Base-by-base conservation (phyloP, 2,113 vertebrate genomes). In the Solea senegalensis region DNA sequence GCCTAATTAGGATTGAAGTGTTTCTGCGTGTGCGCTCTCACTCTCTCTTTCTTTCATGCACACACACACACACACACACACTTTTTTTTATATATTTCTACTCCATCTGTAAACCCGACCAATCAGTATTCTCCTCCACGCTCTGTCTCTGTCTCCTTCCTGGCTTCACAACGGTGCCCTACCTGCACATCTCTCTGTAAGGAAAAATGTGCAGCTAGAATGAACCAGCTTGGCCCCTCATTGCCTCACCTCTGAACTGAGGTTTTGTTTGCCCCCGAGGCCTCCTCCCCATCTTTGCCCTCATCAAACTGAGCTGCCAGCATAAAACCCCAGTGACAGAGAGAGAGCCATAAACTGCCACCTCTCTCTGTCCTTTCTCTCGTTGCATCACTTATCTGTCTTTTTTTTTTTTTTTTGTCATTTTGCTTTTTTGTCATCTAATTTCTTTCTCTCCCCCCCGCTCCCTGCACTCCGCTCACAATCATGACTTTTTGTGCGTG, bases 1-100 rank as follows among this genome's bases (percentile, higher is more conserved):
- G 81, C 39, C 72, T 86, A 86, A 90, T 85, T 87, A 78, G 70
- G 78, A 83, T 51, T 62, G 68, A 86, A 78, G 69, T 79, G 55
- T 83, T 63, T 76, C 14, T 45, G 26, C 0, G 1, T 72, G 70
- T 55, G 15, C 1, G 15, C 69, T 39, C 58, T 15, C 0, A 16
- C n/a, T 52, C 15, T 46, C 45, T 48, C 45, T 48, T 8, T 44
- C 43, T 44, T 15, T 16, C 1, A 52, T 34, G 16, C 65, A 27
- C 27, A 39, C 16, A 44, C 9, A 14, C 44, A n/a, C 51, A 3
- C 54, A 27, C 48, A 10, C 66, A 54, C 21, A 2, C 9, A 3
- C 1, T 1, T n/a, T 4, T 4, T n/a, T 58, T 72, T 56, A 40
- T 49, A 60, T 34, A 71, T 56, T 70, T 81, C 12, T 72, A 9